These are phyloP conservation scores for Leptodactylus fallax DNA, from an alignment of 2,797 vertebrate species.

Conservation along the genomic window DNA sequence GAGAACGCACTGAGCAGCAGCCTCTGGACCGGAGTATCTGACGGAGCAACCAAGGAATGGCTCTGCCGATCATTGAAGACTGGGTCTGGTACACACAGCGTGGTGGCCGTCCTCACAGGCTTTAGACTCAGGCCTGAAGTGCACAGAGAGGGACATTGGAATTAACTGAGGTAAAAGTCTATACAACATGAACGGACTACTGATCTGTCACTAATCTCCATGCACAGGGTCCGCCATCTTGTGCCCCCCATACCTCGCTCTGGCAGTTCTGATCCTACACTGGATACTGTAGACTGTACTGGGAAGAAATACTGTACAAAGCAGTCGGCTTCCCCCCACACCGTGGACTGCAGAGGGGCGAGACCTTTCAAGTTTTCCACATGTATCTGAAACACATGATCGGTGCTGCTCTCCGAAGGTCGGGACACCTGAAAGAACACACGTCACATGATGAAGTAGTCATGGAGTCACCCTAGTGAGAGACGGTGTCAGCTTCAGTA, in stretches of 20 bases:
- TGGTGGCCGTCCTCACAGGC: constrained; percentile 85
- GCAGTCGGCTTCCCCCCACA: constrained; percentile 98
- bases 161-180: not conserved
- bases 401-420: constrained; percentile 72
- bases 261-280: constrained; percentile 69
- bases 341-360: constrained; percentile 87
- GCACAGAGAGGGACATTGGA: constrained; percentile 32
- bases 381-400: constrained; percentile 88
- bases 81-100: constrained; percentile 90
- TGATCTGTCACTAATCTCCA: not conserved
- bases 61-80: constrained; percentile 85
- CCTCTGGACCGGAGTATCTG: constrained; percentile 87
- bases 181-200: not conserved
- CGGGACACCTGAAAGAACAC: constrained; percentile 69
- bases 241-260: constrained; percentile 77
- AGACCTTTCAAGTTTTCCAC: constrained; percentile 87
- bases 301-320: constrained; percentile 94
- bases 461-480: no score
- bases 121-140: constrained; percentile 76
- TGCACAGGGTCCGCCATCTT: not conserved
- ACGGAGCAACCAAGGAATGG: constrained; percentile 83
- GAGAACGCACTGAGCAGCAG: constrained; percentile 85
- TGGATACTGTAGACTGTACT: constrained; percentile 72
- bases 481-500: not conserved
- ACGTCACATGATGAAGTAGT: not conserved